phyloP scores from a whole-genome alignment of 2,113 vertebrate genomes.

The Mixornis gularis region DNA sequence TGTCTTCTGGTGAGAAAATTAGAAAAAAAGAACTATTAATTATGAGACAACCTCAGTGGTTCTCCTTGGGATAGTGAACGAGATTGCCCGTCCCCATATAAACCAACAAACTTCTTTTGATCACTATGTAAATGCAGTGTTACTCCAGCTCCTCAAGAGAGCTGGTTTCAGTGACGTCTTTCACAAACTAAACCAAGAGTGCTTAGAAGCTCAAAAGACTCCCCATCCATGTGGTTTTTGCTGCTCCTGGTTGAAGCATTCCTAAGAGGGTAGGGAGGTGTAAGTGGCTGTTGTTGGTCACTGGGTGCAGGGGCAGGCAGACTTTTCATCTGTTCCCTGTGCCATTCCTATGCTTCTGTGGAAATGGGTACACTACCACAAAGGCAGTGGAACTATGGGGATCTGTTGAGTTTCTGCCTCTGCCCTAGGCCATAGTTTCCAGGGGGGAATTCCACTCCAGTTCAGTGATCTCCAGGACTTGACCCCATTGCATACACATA shows the following conservation, averaged over 20 bases:
- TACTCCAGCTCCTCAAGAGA: background rate
- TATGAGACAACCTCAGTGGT: background rate
- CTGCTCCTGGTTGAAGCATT: background rate
- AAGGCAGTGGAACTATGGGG: background rate
- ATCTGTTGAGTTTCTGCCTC: background rate
- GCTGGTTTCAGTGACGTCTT: background rate
- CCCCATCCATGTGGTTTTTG: background rate
- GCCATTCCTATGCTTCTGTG: background rate
- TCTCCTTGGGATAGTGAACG: background rate
- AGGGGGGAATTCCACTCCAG: background rate
- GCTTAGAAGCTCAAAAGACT: background rate
- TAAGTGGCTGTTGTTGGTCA: background rate
- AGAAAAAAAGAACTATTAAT: background rate
- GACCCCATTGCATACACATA: rapidly evolving
- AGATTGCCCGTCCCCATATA: background rate
- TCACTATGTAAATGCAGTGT: background rate
- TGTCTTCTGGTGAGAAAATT: background rate
- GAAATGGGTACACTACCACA: background rate
- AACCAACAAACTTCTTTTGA: background rate
- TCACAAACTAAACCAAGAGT: background rate
- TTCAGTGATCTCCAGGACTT: background rate
- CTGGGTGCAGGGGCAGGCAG: background rate
- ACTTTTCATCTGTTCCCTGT: background rate
- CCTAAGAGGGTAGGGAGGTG: background rate
- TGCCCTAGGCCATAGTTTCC: background rate